phyloP scores from a whole-genome alignment of 2,113 vertebrate genomes.

The Neomonachus schauinslandi region DNA sequence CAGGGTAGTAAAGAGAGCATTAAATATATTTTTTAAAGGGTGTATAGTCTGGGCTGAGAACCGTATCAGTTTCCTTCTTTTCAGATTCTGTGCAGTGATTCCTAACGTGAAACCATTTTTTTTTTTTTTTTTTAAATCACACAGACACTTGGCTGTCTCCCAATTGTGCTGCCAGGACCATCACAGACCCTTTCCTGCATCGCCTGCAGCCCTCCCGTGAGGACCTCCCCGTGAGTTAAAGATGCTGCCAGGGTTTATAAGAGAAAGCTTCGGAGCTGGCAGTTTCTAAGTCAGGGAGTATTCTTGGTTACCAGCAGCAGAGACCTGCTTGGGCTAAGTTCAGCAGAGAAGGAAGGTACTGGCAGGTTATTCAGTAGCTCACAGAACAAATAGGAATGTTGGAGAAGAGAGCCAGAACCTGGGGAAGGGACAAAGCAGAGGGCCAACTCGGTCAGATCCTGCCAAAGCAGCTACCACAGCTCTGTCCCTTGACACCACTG shows the following conservation, averaged over 20 bases:
- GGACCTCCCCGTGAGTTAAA: background rate
- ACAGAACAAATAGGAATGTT: background rate
- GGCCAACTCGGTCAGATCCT: background rate
- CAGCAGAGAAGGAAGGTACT: background rate
- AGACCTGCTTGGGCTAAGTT: background rate
- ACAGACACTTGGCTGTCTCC: background rate
- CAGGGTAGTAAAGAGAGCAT: background rate
- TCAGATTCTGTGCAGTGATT: background rate
- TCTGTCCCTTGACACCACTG: background rate
- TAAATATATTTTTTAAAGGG: background rate
- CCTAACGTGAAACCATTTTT: background rate
- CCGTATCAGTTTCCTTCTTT: background rate
- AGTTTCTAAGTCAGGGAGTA: background rate
- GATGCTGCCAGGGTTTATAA: background rate
- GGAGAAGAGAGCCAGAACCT: background rate
- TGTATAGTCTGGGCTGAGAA: background rate
- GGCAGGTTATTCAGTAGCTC: background rate
- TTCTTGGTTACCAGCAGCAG: background rate
- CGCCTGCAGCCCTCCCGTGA: background rate
- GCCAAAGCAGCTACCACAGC: background rate
- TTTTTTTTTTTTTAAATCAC: background rate
- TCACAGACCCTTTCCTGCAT: background rate
- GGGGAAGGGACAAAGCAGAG: too few species aligned
- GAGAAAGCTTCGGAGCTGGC: background rate
- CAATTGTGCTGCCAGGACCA: accelerated